A percentile compares a stretch with the other conserved stretches of the same genome.
These are phyloP conservation scores for Pycnonotus jocosus DNA, from an alignment of 2,113 vertebrate species.

Conservation along the genomic window DNA sequence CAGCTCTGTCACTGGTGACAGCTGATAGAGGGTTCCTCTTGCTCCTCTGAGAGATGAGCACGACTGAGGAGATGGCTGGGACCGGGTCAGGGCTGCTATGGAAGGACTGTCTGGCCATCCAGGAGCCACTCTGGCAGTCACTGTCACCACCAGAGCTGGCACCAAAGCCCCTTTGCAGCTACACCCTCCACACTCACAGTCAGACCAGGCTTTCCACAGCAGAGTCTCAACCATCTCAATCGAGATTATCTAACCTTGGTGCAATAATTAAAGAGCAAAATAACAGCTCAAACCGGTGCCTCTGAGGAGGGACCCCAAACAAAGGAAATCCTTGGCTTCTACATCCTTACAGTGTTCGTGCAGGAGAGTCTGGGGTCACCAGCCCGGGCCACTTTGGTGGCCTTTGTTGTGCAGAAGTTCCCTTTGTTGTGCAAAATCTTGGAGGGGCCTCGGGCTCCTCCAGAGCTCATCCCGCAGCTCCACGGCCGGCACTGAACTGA, in stretches of 20 bases:
- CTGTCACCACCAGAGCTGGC: neutral
- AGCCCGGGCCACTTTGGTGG: neutral
- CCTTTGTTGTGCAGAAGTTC: too few species aligned
- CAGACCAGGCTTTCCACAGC: neutral
- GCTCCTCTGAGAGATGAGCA: rapidly evolving
- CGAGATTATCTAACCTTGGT: neutral
- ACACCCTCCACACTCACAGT: neutral
- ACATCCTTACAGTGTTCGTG: neutral
- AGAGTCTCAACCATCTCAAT: too few species aligned
- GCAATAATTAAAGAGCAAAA: neutral
- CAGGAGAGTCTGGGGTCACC: neutral
- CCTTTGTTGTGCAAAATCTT: neutral
- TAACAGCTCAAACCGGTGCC: neutral
- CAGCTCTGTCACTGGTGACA: rapidly evolving
- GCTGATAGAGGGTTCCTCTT: neutral
- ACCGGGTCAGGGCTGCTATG: neutral
- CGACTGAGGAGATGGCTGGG: too few species aligned
- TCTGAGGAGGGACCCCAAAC: neutral
- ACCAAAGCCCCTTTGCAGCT: neutral
- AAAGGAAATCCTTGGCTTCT: neutral
- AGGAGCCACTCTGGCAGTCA: neutral
- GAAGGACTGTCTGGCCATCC: neutral
- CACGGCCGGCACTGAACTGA: rapidly evolving
- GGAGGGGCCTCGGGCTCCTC: too few species aligned
- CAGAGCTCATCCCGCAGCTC: neutral